Evolutionary conservation across 2,888 invertebrate species (phyloP).

Genomic region (Biston betularia): DNA sequence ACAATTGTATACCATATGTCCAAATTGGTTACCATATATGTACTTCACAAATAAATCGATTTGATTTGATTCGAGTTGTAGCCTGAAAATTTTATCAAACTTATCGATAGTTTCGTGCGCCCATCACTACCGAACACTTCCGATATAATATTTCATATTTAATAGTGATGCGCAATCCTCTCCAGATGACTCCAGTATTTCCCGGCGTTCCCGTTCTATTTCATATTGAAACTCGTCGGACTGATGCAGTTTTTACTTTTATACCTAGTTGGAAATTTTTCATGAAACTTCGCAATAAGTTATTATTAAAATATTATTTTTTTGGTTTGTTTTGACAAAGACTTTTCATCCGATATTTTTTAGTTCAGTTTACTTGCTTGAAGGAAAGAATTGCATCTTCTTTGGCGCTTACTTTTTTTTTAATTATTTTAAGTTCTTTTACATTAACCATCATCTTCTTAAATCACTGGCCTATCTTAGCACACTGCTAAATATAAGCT

Average conservation of each 20-base stretch:
- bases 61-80: too few species aligned
- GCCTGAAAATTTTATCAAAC: background rate
- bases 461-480: too few species aligned
- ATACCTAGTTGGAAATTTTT: constrained; percentile 1
- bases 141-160: constrained; percentile 80
- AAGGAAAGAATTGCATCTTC: too few species aligned
- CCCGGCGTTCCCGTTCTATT: constrained; percentile 46
- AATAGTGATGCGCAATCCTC: constrained; percentile 75
- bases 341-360: background rate
- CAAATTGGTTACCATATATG: too few species aligned
- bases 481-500: too few species aligned
- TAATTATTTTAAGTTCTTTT: too few species aligned
- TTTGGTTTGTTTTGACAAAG: background rate
- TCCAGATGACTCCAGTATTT: constrained; percentile 64
- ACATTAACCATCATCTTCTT: too few species aligned
- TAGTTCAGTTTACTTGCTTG: too few species aligned
- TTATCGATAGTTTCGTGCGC: background rate
- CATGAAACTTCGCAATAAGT: background rate
- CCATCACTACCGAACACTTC: constrained; percentile 60
- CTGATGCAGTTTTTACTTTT: constrained; percentile 29
- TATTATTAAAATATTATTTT: background rate
- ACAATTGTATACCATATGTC: too few species aligned
- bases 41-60: too few species aligned
- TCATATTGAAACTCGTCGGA: constrained; percentile 49
- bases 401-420: too few species aligned